Evolutionary conservation across 2,888 invertebrate genomes (phyloP), one percentile per base, ranked within the genome.

Genomic region (Drosophila mulleri): DNA sequence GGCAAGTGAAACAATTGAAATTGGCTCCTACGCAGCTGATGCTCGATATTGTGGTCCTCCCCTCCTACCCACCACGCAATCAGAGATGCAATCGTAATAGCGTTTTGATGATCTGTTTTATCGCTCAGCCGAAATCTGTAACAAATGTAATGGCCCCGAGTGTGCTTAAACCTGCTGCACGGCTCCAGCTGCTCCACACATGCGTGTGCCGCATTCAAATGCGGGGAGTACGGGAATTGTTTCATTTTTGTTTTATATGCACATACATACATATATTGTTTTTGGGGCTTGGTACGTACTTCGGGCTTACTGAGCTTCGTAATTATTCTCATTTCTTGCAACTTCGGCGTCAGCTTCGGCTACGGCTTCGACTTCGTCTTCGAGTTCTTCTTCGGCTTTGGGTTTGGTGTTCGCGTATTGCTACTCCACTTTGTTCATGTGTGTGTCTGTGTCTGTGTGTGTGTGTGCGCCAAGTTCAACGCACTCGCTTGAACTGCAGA

Each of bases 401-500:
- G 50, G 64, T 39, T 70, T 50, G 39, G 66, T 74, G 56, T 29
- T 61, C 58, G 56, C 48, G 56, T 54, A 71, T 67, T 74, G 82
- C 82, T 84, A 89, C 89, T 84, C 83, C 89, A 84, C 88, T 87
- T 83, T 84, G 71, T 65, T 68, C 67, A 75, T 73, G 50, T 52
- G 2, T 14, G 14, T 29, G 32, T 29, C 1, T 29, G 9, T 52
- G 35, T 52, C 11, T 39, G 37, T 71, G 35, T 52, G 18, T 53
- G 37, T 54, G 7, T 53, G 5, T 39, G 72, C 44, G 52, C 67
- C 79, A 84, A 87, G 91, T 91, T 91, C 91, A 91, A 90, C 83
- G 91, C 75, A 90, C 91, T 88, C 80, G 78, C 71, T 75, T 91
- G 91, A 91, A 91, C 91, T 91, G 88, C 82, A 82, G 75, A 82